phyloP scores from a whole-genome alignment of 1,140 invertebrate species.

The Sycophaga agraensis region DNA sequence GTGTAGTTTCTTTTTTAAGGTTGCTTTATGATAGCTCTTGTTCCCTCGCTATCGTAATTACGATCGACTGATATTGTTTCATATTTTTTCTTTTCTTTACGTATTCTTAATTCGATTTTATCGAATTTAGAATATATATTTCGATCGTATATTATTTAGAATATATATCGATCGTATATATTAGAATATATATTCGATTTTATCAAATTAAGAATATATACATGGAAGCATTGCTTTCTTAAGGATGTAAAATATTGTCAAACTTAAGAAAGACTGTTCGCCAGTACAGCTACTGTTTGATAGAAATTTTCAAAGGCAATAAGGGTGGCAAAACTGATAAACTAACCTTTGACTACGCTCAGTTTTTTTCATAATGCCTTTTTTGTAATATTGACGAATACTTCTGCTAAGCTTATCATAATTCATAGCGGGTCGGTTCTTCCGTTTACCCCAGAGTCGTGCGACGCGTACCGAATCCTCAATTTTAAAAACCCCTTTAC shows the following conservation, averaged over 20 bases:
- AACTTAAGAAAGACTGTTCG: background rate
- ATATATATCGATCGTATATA: background rate
- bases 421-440: conserved; percentile 99
- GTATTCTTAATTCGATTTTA: no score
- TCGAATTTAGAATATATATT: no score
- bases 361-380: conserved; percentile 99
- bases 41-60: no score
- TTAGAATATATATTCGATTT: background rate
- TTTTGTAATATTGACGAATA: conserved; percentile 99
- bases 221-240: background rate
- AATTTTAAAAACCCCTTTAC: conserved; percentile 97
- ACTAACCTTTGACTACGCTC: conserved; percentile 96
- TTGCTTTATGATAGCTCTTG: no score
- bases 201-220: background rate
- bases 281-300: background rate
- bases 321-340: conserved; percentile 98
- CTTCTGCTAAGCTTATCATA: conserved; percentile 98
- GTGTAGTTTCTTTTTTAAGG: no score
- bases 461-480: conserved; percentile 97
- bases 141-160: no score
- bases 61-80: no score
- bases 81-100: no score
- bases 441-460: conserved; percentile 92
- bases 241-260: background rate
- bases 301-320: conserved; percentile 70